Percentiles rank a stretch among this genome's conserved stretches.
Conservation (phyloP, 2,113 vertebrate genomes). For the Zosterops pallidus region DNA sequence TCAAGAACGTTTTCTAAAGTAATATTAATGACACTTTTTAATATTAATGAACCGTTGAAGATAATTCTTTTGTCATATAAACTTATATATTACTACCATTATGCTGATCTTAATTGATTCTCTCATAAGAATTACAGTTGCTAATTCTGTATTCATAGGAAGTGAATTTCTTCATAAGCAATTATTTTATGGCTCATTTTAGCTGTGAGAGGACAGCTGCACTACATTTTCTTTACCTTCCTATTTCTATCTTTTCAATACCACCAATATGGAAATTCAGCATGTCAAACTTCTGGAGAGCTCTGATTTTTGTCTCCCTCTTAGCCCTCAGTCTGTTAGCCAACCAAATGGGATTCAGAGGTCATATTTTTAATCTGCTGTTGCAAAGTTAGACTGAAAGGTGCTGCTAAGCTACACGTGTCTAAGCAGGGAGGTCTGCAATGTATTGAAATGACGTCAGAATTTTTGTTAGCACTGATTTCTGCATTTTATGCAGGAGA, state of each 20-base stretch:
- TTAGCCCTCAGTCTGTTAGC: background rate
- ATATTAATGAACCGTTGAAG: background rate
- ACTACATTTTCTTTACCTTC: background rate
- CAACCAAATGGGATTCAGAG: background rate
- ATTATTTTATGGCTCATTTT: slow-evolving; percentile 12
- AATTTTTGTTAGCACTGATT: background rate
- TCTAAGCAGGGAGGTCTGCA: background rate
- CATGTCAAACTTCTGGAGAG: background rate
- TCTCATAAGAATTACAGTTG: background rate
- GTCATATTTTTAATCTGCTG: background rate
- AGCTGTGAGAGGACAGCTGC: background rate
- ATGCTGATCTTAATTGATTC: slow-evolving; percentile 3
- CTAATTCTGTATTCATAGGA: slow-evolving; percentile 34
- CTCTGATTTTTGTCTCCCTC: background rate
- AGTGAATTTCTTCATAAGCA: background rate
- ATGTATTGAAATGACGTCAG: background rate
- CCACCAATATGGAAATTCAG: background rate
- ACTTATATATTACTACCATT: slow-evolving; percentile 11
- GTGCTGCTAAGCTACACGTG: background rate
- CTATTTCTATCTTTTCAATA: background rate
- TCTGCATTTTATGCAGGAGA: background rate
- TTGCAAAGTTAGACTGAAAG: background rate
- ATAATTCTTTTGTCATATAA: background rate
- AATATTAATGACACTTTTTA: background rate
- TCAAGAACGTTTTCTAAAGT: background rate